phyloP scores from a whole-genome alignment of 1,140 invertebrate genomes.

The Zophobas atratus region DNA sequence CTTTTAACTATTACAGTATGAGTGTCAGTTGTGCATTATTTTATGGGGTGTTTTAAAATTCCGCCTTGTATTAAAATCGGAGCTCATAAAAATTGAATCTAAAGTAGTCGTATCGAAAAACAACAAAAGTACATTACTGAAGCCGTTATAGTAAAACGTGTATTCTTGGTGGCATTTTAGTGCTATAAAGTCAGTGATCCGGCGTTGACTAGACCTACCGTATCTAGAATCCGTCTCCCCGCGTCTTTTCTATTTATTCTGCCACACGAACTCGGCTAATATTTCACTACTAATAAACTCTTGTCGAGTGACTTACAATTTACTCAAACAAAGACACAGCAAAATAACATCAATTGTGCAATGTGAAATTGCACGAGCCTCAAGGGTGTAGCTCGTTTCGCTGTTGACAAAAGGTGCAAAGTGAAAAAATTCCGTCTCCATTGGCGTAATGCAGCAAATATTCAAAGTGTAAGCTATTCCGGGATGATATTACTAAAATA shows the following conservation, averaged over 20 bases:
- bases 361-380: conserved; percentile 21
- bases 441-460: conserved; percentile 12
- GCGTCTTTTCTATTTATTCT: conserved; percentile 8
- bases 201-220: neutral
- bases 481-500: conserved; percentile 27
- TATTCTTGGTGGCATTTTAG: conserved; percentile 14
- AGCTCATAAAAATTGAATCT: conserved; percentile 23
- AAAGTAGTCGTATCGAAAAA: conserved; percentile 16
- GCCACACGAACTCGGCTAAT: conserved; percentile 13
- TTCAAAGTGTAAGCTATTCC: conserved; percentile 15
- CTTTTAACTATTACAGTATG: too few species aligned
- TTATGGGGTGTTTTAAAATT: neutral
- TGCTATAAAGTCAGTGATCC: neutral
- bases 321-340: conserved; percentile 5
- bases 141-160: conserved; percentile 18
- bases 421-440: neutral
- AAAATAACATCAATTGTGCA: conserved; percentile 29
- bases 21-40: neutral
- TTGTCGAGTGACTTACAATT: conserved; percentile 19
- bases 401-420: conserved; percentile 13
- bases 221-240: conserved; percentile 4
- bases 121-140: conserved; percentile 33
- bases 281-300: conserved; percentile 13
- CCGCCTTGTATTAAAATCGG: conserved; percentile 3
- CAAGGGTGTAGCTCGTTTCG: conserved; percentile 8